Conservation (phyloP, 1,140 invertebrate genomes). For the Odontomachus brunneus region DNA sequence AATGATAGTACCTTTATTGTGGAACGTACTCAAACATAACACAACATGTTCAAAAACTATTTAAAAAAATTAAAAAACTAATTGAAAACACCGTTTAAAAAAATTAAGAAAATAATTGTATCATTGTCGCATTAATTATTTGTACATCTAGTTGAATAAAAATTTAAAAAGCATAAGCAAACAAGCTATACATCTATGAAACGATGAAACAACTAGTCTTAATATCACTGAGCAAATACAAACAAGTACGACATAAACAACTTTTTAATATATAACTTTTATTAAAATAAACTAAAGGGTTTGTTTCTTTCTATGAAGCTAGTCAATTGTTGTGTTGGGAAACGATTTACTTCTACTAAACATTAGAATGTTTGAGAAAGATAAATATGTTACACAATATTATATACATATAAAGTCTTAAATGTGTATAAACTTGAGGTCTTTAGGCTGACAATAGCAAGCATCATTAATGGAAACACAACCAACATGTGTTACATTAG, state of each 20-base stretch:
- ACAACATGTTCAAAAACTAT: conserved; percentile 13
- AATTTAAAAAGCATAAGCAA: background rate
- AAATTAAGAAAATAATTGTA: background rate
- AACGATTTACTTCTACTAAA: conserved; percentile 40
- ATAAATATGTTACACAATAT: conserved; percentile 31
- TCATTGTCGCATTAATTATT: conserved; percentile 1
- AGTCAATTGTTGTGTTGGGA: conserved; percentile 18
- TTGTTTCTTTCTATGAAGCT: background rate
- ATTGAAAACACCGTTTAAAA: conserved; percentile 9
- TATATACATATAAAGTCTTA: conserved; percentile 34
- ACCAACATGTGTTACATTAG: conserved; percentile 52
- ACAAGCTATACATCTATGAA: background rate
- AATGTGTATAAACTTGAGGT: conserved; percentile 40
- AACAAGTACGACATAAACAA: conserved; percentile 8
- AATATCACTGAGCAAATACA: conserved; percentile 39
- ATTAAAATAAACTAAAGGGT: conserved; percentile 20
- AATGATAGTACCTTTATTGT: conserved; percentile 12
- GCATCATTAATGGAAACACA: conserved; percentile 48
- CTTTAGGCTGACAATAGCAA: conserved; percentile 48
- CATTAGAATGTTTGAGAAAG: conserved; percentile 41
- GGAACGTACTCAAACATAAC: conserved; percentile 9
- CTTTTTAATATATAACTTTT: conserved; percentile 4
- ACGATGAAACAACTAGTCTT: conserved; percentile 18
- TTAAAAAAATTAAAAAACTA: background rate
- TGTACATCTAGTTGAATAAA: conserved; percentile 18